Conservation (phyloP, 1,140 invertebrate genomes). For the Pogonomyrmex californicus region DNA sequence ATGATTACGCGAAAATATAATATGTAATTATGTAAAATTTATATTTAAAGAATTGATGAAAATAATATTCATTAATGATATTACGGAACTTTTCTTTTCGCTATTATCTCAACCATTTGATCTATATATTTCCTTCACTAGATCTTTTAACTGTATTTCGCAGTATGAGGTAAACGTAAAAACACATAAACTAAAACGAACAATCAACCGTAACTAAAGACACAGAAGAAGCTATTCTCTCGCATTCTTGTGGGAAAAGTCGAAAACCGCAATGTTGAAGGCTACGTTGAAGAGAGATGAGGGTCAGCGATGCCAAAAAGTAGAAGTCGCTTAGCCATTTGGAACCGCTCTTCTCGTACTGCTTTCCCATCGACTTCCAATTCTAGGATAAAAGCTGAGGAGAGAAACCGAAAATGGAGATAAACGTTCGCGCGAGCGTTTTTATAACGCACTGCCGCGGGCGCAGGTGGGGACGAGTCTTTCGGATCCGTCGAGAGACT, state of each 20-base stretch:
- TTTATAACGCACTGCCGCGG: constrained; percentile 67
- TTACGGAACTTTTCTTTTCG: background rate
- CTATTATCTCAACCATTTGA: background rate
- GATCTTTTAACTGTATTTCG: background rate
- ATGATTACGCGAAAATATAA: background rate
- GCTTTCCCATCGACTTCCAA: constrained; percentile 77
- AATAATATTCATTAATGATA: background rate
- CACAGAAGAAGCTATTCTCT: constrained; percentile 21
- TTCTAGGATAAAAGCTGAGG: constrained; percentile 71
- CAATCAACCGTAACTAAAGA: constrained; percentile 53
- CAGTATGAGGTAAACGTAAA: background rate
- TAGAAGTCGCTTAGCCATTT: constrained; percentile 79
- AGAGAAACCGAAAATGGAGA: constrained; percentile 64
- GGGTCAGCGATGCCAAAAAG: constrained; percentile 71
- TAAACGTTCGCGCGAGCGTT: constrained; percentile 70
- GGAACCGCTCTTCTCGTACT: constrained; percentile 22
- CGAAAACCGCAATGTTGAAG: constrained; percentile 52
- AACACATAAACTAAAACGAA: constrained; percentile 22
- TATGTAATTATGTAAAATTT: background rate
- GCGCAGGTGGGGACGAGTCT: constrained; percentile 74
- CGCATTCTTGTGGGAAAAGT: constrained; percentile 73
- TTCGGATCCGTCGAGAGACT: constrained; percentile 35
- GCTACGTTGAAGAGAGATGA: constrained; percentile 14
- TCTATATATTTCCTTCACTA: background rate
- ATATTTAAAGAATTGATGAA: background rate